These are phyloP conservation scores for Tetramorium bicarinatum DNA, from an alignment of 2,888 invertebrate genomes.

Conservation along the genomic window DNA sequence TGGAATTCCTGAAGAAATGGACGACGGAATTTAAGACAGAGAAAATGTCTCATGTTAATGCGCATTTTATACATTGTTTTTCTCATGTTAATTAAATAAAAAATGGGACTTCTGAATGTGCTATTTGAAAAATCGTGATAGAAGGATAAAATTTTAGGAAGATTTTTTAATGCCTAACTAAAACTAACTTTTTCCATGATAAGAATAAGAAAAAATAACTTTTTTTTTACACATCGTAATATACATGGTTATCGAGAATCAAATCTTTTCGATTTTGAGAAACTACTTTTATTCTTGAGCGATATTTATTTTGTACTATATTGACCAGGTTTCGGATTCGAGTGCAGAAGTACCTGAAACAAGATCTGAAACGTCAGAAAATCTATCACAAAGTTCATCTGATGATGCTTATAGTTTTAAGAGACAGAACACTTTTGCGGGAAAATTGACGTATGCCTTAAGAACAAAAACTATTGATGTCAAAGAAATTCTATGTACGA, in stretches of 20 bases:
- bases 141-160: neutral
- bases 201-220: neutral
- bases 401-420: neutral
- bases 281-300: too few relatives aligned
- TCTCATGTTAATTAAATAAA: neutral
- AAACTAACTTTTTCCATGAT: neutral
- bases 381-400: constrained; percentile 14
- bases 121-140: neutral
- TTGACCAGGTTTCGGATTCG: neutral
- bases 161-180: neutral
- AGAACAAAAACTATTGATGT: neutral
- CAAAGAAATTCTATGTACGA: constrained; percentile 6
- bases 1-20: neutral
- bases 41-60: neutral
- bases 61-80: neutral
- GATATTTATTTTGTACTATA: neutral
- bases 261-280: too few relatives aligned
- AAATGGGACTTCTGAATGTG: neutral
- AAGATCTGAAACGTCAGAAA: neutral
- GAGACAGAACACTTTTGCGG: neutral
- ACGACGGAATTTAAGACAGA: neutral
- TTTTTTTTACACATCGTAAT: neutral
- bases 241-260: neutral
- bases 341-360: neutral
- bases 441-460: neutral